Evolutionary conservation across 2,113 vertebrate genomes (phyloP).

Genomic region (Ctenodactylus gundi): DNA sequence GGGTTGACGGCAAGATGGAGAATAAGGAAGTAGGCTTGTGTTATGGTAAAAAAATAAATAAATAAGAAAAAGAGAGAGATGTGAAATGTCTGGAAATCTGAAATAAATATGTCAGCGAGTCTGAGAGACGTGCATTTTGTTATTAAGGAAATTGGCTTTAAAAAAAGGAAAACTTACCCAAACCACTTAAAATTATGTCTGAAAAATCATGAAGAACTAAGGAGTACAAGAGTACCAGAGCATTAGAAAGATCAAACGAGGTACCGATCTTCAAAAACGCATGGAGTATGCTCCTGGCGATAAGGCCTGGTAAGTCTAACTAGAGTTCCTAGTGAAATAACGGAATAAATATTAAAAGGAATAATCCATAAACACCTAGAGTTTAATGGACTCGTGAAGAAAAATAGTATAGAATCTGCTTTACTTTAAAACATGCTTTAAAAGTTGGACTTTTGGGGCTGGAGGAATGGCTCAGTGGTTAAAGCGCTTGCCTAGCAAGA

Average conservation of each 20-base stretch:
- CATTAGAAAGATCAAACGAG: slow-evolving; percentile 20
- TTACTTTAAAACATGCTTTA: slow-evolving; percentile 45
- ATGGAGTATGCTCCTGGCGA: background rate
- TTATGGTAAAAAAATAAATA: background rate
- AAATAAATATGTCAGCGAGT: slow-evolving; percentile 3
- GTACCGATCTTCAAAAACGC: slow-evolving; percentile 46
- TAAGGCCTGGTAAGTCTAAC: slow-evolving; percentile 28
- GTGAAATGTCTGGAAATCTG: background rate
- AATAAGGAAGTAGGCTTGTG: background rate
- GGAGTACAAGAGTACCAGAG: slow-evolving; percentile 27
- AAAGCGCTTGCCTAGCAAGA: too few species aligned
- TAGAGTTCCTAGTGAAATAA: slow-evolving; percentile 37
- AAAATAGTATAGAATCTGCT: background rate
- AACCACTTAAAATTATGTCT: slow-evolving; percentile 39
- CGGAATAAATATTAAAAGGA: slow-evolving; percentile 48
- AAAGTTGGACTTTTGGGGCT: background rate
- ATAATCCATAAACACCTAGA: slow-evolving; percentile 25
- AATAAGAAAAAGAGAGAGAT: background rate
- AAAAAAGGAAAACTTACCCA: slow-evolving; percentile 53
- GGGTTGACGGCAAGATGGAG: accelerated
- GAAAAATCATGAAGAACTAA: slow-evolving; percentile 58
- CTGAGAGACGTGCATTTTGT: slow-evolving; percentile 20
- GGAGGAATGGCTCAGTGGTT: too few species aligned
- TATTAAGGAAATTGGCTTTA: slow-evolving; percentile 35
- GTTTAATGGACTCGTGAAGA: slow-evolving; percentile 24